These are phyloP conservation scores for Cinclus cinclus DNA, from an alignment of 2,113 vertebrate species.

Conservation along the genomic window DNA sequence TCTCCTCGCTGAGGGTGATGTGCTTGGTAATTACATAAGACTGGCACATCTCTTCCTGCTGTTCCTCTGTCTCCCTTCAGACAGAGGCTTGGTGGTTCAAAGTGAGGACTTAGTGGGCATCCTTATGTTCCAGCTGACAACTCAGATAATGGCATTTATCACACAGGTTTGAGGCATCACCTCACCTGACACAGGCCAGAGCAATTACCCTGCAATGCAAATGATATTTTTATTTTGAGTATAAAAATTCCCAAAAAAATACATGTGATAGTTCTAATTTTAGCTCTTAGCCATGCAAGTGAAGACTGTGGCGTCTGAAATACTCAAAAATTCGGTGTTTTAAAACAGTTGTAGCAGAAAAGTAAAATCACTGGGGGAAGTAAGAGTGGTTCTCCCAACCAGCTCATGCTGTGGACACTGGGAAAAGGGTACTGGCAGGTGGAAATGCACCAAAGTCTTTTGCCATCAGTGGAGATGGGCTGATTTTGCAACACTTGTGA, in stretches of 20 bases:
- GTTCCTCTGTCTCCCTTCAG: background rate
- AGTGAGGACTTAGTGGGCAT: background rate
- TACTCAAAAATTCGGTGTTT: background rate
- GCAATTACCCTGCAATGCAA: background rate
- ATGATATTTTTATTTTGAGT: background rate
- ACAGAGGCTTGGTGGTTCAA: background rate
- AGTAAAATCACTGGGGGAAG: background rate
- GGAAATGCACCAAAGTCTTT: background rate
- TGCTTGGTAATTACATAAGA: background rate
- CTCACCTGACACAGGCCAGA: background rate
- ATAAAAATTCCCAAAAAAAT: background rate
- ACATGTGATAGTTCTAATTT: background rate
- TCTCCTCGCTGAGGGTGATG: background rate
- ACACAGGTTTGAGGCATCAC: background rate
- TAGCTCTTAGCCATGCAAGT: background rate
- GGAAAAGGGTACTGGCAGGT: background rate
- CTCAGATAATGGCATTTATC: background rate
- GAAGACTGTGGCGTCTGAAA: background rate
- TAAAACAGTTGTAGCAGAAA: background rate
- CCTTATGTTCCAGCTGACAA: background rate
- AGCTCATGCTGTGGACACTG: background rate
- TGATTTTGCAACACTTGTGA: background rate
- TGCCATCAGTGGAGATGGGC: background rate
- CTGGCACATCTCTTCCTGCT: background rate
- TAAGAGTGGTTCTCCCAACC: background rate